Base-by-base conservation (phyloP, 1,140 invertebrate species). In the Maniola jurtina region DNA sequence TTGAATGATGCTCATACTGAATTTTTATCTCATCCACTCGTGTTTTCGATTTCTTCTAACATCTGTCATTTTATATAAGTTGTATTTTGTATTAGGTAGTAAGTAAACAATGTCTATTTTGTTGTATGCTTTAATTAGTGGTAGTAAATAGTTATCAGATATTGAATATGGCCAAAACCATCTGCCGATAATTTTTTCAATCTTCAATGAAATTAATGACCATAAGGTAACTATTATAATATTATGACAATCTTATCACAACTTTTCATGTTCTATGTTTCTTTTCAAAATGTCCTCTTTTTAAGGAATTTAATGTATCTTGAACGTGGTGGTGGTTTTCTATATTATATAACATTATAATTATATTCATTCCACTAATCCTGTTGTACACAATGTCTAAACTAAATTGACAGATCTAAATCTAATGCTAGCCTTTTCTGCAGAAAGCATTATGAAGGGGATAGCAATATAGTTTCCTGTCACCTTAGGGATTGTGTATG, bases 81-180 rank as follows among this genome's bases (percentile, higher is more conserved):
- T 25, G 25, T 63, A 72, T 13, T 62, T 58, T 64, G 14, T 45
- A 55, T 70, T 71, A 67, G 55, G 47, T 34, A 55, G 33, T 76
- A 76, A 76, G 69, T 71, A 55, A 56, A 65, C 69, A 61, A 67
- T 69, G 68, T 76, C 64, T 76, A 73, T 71, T 76, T 73, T 64
- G 61, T 76, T 76, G 66, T 69, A 58, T 69, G 74, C 74, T 76
- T 76, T 76, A 68, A 73, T 48, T 73, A 71, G 65, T 64, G 55
- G 56, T 73, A 76, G 60, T 69, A 68, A 42, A 65, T 66, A 66
- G 40, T 61, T 62, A 68, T 58, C 13, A 59, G 9, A 45, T 57
- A 57, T 38, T 57, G 15, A 52, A 11, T 15, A 50, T 25, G 48
- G 48, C 25, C 16, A 52, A 8, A 48, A 15, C 14, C 13, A 1